Percentiles rank a stretch among this genome's conserved stretches.
Evolutionary conservation across 1,140 invertebrate species (phyloP).

Genomic region (Colletes gigas): DNA sequence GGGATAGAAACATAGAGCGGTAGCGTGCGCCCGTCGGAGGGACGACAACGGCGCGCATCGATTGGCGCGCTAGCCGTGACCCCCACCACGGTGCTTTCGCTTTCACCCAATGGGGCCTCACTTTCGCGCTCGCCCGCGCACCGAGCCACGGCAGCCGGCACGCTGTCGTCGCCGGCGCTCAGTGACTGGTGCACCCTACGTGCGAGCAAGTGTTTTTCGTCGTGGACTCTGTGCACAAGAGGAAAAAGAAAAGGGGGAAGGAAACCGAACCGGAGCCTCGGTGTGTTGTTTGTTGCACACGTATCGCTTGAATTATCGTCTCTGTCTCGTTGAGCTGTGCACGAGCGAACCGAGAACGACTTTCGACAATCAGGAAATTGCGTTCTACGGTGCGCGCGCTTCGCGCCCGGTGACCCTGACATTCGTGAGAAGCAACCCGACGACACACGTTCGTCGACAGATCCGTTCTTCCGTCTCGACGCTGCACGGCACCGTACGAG

Average conservation of each 20-base stretch:
- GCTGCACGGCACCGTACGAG: neutral
- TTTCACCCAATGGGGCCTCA: constrained; percentile 81
- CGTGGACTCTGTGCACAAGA: constrained; percentile 54
- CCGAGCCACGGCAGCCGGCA: constrained; percentile 69
- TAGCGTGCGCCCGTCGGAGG: constrained; percentile 49
- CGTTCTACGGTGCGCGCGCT: constrained; percentile 59
- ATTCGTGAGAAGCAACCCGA: constrained; percentile 53
- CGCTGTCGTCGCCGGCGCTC: constrained; percentile 67
- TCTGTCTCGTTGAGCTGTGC: constrained; percentile 19
- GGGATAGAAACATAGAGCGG: constrained; percentile 26
- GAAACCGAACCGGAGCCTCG: constrained; percentile 32
- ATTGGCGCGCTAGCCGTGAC: constrained; percentile 80
- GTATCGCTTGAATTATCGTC: constrained; percentile 10
- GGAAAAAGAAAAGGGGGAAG: constrained; percentile 32
- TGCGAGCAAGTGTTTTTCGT: constrained; percentile 72
- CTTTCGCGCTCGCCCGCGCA: constrained; percentile 78
- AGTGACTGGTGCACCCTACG: constrained; percentile 77
- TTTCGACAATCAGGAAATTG: constrained; percentile 46
- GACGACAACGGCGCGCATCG: constrained; percentile 75
- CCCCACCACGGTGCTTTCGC: constrained; percentile 80
- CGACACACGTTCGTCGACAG: constrained; percentile 22
- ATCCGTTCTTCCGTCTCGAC: neutral
- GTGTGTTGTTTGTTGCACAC: constrained; percentile 36
- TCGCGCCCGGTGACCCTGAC: constrained; percentile 72
- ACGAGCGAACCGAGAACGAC: constrained; percentile 22